Evolutionary conservation across 2,113 vertebrate species (phyloP).

Genomic region (Dicrurus megarhynchus): DNA sequence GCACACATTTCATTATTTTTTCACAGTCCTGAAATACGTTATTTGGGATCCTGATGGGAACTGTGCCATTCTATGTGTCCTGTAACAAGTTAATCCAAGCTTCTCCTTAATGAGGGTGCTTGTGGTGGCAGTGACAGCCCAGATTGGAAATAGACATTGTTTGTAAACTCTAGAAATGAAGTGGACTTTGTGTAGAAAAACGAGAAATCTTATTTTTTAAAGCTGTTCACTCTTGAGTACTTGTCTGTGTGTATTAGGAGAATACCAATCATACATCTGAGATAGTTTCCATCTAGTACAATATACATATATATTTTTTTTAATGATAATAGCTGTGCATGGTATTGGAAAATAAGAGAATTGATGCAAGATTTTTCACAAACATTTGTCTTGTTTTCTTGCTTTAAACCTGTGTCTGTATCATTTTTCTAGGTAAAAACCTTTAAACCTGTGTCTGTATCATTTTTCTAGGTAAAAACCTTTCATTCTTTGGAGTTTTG

Average conservation of each 20-base stretch:
- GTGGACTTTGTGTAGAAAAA: neutral
- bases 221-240: neutral
- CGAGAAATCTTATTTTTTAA: neutral
- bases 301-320: neutral
- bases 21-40: fast-evolving
- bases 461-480: neutral
- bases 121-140: neutral
- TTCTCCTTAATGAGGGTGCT: neutral
- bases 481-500: neutral
- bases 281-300: neutral
- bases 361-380: neutral
- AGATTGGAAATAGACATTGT: neutral
- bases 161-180: neutral
- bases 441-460: neutral
- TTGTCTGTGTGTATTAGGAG: neutral
- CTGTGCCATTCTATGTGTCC: neutral
- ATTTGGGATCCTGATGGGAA: neutral
- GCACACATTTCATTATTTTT: neutral
- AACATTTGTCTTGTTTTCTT: neutral
- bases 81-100: neutral
- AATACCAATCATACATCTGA: neutral
- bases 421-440: no score
- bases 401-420: neutral
- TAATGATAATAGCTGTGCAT: neutral
- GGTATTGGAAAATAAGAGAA: neutral